Evolutionary conservation across 2,888 invertebrate genomes (phyloP).

Genomic region (Bellardia pandia): DNA sequence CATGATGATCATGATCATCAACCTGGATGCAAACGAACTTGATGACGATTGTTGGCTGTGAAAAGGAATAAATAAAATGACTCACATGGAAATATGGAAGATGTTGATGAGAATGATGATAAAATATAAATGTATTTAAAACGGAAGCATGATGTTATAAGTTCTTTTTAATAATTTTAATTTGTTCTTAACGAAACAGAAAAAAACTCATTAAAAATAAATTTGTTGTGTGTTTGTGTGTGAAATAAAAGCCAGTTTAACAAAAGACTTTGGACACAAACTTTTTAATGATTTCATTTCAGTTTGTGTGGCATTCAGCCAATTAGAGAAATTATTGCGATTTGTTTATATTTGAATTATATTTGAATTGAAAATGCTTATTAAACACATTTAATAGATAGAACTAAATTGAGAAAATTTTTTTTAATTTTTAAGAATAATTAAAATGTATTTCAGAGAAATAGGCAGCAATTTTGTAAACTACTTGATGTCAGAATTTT

Average conservation of each 20-base stretch:
- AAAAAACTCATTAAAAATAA: slow-evolving; percentile 39
- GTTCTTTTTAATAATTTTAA: slow-evolving; percentile 34
- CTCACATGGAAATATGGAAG: slow-evolving; percentile 22
- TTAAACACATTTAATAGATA: too few relatives aligned
- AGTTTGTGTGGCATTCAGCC: neutral
- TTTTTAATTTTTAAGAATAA: too few relatives aligned
- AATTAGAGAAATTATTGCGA: neutral
- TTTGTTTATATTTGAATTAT: too few relatives aligned
- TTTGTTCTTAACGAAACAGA: neutral
- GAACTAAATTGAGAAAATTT: too few relatives aligned
- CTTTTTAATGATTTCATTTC: slow-evolving; percentile 8
- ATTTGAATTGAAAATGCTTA: too few relatives aligned
- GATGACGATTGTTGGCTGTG: slow-evolving; percentile 29
- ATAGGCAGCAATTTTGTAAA: too few relatives aligned
- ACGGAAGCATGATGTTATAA: slow-evolving; percentile 52
- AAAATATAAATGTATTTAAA: slow-evolving; percentile 33
- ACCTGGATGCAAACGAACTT: neutral
- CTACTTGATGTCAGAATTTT: too few relatives aligned
- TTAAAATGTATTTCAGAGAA: too few relatives aligned
- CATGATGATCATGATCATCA: slow-evolving; percentile 4
- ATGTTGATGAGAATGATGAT: slow-evolving; percentile 25
- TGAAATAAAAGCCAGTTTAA: neutral
- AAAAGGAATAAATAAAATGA: slow-evolving; percentile 35
- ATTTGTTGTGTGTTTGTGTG: neutral
- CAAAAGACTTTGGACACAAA: slow-evolving; percentile 25